Evolutionary conservation across 2,797 vertebrate genomes (phyloP), one percentile per base, ranked within the genome.

Genomic region (Momotus momota): DNA sequence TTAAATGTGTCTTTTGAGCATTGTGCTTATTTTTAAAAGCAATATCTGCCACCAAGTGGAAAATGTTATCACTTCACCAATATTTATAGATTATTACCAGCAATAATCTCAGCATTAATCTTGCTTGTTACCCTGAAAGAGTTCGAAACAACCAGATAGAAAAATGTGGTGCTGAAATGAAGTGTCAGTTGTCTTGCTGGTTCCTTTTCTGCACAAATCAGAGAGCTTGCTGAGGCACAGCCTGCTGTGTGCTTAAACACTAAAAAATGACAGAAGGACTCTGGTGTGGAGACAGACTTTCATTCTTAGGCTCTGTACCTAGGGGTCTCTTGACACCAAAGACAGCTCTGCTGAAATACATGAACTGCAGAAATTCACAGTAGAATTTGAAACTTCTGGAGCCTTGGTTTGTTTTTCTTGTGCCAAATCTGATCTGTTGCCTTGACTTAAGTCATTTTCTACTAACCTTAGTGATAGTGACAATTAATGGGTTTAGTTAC

Each of bases 21-120:
- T 93, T 89, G 62, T 69, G 40, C 73, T 94, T 93, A 83, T 92
- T 95, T 97, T 93, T 55, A 83, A 95, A 95, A 96, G 94, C 88
- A 88, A 1, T 97, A 97, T 96, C 97, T 97, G 96, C 97, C 96
- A 97, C 94, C 94, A 97, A 96, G 96, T 97, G 97, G 96, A 97
- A 97, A 96, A 83, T 88, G 54, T 87, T 95, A 96, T 97, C 94
- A 96, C 93, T 97, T 97, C 95, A 97, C 81, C 72, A 89, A 75
- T 94, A 83, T 91, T 95, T 93, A 90, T 82, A 90, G 33, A 93
- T 86, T 83, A 90, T 89, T 95, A 81, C 29, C 26, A 38, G 71
- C 84, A 94, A 89, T 94, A 70, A 87, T 95, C 43, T 88, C 38
- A 57, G 6, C 48, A 89, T 86, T 88, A 86, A 75, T 91, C 62